These are phyloP conservation scores for Cantharis flavilabris DNA, from an alignment of 2,888 invertebrate species.

Conservation along the genomic window DNA sequence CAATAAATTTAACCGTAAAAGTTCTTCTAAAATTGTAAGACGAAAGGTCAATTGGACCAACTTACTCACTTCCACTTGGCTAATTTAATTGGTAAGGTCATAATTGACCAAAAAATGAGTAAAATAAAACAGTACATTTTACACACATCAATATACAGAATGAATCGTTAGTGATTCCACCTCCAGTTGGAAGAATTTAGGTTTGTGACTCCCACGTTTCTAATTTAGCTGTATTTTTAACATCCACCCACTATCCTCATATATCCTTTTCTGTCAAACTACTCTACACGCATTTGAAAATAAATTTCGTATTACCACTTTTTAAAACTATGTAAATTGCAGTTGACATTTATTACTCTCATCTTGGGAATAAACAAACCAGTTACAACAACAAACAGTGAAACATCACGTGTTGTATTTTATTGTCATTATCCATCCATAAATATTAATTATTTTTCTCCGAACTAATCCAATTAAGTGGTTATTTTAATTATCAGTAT, in stretches of 20 bases:
- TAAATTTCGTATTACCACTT: slow-evolving; percentile 13
- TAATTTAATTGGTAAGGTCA: background rate
- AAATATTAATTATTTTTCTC: background rate
- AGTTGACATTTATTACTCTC: slow-evolving; percentile 5
- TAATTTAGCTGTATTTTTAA: slow-evolving; percentile 49
- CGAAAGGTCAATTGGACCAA: background rate
- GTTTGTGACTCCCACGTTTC: slow-evolving; percentile 41
- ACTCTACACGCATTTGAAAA: slow-evolving; percentile 6
- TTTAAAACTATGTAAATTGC: slow-evolving; percentile 14
- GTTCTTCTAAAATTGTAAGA: background rate
- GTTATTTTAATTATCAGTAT: background rate
- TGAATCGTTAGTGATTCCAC: slow-evolving; percentile 39
- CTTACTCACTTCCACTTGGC: background rate
- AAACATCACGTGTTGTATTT: background rate
- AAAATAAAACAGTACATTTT: background rate
- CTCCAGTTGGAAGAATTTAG: slow-evolving; percentile 45
- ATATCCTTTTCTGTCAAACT: slow-evolving; percentile 29
- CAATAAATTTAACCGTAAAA: background rate
- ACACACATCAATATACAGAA: slow-evolving; percentile 29
- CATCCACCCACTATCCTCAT: slow-evolving; percentile 39
- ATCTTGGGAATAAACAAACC: background rate
- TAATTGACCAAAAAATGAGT: background rate
- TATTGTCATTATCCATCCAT: background rate
- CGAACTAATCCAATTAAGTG: background rate
- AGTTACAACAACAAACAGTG: background rate